Percentiles rank a stretch among this genome's conserved stretches.
These are phyloP conservation scores for Pterostichus madidus DNA, from an alignment of 2,888 invertebrate species.

Conservation along the genomic window DNA sequence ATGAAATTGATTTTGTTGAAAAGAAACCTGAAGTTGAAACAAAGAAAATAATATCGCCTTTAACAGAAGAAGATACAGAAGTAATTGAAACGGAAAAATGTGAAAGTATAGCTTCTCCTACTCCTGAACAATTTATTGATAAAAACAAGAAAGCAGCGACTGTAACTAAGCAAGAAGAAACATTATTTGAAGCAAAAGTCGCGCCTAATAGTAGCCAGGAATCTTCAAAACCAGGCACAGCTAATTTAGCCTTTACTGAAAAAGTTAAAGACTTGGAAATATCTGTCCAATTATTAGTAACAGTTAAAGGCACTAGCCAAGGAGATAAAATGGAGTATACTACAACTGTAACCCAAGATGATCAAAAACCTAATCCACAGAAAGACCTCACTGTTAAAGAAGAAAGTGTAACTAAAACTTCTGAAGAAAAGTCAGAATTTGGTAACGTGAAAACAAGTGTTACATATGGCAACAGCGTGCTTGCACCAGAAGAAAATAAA, in stretches of 20 bases:
- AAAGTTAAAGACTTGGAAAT: slow-evolving; percentile 65
- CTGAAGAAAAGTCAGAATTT: slow-evolving; percentile 61
- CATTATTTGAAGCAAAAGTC: slow-evolving; percentile 57
- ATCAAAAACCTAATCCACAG: slow-evolving; percentile 1
- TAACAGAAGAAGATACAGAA: slow-evolving; percentile 57
- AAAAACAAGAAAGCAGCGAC: slow-evolving; percentile 14
- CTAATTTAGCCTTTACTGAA: slow-evolving; percentile 54
- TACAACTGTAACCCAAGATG: slow-evolving; percentile 57
- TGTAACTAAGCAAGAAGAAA: slow-evolving; percentile 56
- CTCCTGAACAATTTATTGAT: slow-evolving; percentile 11
- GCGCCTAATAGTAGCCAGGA: slow-evolving; percentile 23
- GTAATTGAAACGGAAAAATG: slow-evolving; percentile 48
- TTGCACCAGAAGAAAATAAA: slow-evolving; percentile 16
- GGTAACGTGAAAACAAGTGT: slow-evolving; percentile 63
- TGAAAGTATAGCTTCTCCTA: slow-evolving; percentile 45
- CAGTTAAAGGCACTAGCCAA: slow-evolving; percentile 64
- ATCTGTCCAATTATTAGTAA: slow-evolving; percentile 58
- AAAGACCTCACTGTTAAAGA: slow-evolving; percentile 36
- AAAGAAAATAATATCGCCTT: slow-evolving; percentile 40
- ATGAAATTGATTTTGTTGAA: slow-evolving; percentile 33
- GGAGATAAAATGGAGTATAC: slow-evolving; percentile 62
- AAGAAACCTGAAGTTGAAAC: background rate
- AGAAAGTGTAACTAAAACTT: slow-evolving; percentile 46
- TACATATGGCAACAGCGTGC: slow-evolving; percentile 44
- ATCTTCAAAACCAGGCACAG: slow-evolving; percentile 20